Evolutionary conservation across 1,140 invertebrate species (phyloP), one percentile per base, ranked within the genome.

Genomic region (Drosophila bipectinata): DNA sequence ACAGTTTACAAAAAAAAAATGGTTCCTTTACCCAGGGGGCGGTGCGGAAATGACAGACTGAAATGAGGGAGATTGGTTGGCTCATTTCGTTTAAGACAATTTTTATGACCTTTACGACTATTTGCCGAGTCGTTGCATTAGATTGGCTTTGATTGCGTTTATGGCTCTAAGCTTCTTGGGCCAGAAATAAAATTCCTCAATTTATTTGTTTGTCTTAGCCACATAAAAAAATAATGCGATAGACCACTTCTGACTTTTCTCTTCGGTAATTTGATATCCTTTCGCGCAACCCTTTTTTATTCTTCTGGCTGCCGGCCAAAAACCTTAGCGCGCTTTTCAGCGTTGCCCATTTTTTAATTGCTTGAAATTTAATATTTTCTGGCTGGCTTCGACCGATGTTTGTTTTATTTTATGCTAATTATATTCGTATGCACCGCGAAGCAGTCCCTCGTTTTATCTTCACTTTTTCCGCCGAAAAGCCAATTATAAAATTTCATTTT

Each of bases 401-500:
- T 77, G 60, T 74, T 66, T 85, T 62, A 74, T 74, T 78, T 83
- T 72, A 76, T 87, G 79, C 83, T 87, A 88, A 87, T 88, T 87
- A 87, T 87, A 73, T 83, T 88, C 54, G 76, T 60, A 84, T 84
- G 80, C 80, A 63, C 44, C 54, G 72, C 48, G 26, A 73, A 72
- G 76, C 63, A 63, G 48, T 77, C 57, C 41, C 24, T 68, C 61
- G 55, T 52, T 62, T 69, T 78, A 66, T 59, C 49, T 67, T 60
- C 45, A 8, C 58, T 72, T 64, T 62, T 78, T 52, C 55, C 34
- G 41, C 56, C 77, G 34, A 77, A 88, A 88, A 87, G 75, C 79
- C 83, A 87, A 87, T 87, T 87, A 87, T 69, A 87, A 88, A 87
- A 87, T 79, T 82, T 64, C 51, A 82, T 87, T 87, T 87, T 81